Conservation (phyloP, 1,140 invertebrate species). For the Orius insidiosus region DNA sequence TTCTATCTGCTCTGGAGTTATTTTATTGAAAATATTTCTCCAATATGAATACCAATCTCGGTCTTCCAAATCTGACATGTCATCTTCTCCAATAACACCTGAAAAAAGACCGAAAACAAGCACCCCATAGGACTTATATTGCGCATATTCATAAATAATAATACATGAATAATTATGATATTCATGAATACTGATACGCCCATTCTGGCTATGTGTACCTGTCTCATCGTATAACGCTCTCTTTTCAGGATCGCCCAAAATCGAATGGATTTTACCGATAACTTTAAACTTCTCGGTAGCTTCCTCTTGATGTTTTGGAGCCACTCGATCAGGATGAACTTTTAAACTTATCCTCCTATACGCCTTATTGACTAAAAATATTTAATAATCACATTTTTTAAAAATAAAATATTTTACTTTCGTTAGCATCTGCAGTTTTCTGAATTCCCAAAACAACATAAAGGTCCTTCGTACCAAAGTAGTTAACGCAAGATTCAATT, state of each 20-base stretch:
- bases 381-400: slow-evolving; percentile 6
- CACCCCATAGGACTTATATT: too few species aligned
- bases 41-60: slow-evolving; percentile 81
- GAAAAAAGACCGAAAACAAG: neutral
- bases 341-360: slow-evolving; percentile 78
- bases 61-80: slow-evolving; percentile 47
- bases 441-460: slow-evolving; percentile 55
- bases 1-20: slow-evolving; percentile 68
- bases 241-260: slow-evolving; percentile 69
- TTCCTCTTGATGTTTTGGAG: slow-evolving; percentile 52
- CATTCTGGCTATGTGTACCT: too few species aligned
- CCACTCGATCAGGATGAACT: slow-evolving; percentile 83
- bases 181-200: too few species aligned
- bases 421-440: slow-evolving; percentile 46
- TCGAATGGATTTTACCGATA: slow-evolving; percentile 69
- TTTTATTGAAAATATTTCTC: slow-evolving; percentile 68
- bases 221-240: slow-evolving; percentile 76
- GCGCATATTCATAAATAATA: too few species aligned
- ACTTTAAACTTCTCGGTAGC: slow-evolving; percentile 90
- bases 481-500: slow-evolving; percentile 50
- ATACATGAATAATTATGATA: too few species aligned
- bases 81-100: slow-evolving; percentile 37
- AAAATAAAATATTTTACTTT: slow-evolving; percentile 35
- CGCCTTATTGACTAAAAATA: slow-evolving; percentile 64
- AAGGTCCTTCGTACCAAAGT: slow-evolving; percentile 51